These are phyloP conservation scores for Myzus persicae DNA, from an alignment of 1,140 invertebrate genomes.

Conservation along the genomic window DNA sequence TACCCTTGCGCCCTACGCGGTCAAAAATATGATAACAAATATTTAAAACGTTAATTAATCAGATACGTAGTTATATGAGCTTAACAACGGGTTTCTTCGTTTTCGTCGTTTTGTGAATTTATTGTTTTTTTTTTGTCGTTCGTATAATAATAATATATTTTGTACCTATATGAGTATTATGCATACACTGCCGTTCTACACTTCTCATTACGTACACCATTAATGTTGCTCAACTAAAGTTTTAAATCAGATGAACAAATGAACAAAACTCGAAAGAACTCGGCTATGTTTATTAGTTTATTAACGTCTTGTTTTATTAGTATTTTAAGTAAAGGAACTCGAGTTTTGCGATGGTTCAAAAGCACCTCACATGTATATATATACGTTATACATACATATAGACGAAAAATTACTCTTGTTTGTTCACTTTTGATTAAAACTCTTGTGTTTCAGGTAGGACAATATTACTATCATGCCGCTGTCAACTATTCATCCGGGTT, in stretches of 20 bases:
- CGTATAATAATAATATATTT: neutral
- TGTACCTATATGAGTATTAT: neutral
- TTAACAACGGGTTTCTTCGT: neutral
- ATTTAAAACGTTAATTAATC: too few relatives aligned
- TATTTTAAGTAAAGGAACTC: conserved; percentile 12
- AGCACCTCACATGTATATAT: neutral
- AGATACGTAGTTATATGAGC: too few relatives aligned
- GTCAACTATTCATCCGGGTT: neutral
- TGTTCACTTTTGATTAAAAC: conserved; percentile 47
- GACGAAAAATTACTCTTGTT: conserved; percentile 29
- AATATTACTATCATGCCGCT: neutral
- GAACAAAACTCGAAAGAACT: neutral
- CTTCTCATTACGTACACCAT: neutral
- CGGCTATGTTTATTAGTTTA: neutral
- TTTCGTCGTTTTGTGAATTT: neutral
- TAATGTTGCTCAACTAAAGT: neutral
- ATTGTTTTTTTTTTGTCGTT: neutral
- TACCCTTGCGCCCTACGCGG: too few relatives aligned
- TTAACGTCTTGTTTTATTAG: conserved; percentile 39
- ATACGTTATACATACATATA: neutral
- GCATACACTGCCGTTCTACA: neutral
- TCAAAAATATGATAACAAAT: too few relatives aligned
- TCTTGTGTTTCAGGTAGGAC: neutral
- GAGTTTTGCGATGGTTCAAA: neutral
- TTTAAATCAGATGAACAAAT: neutral